Conservation (phyloP, 2,888 invertebrate genomes). For the Sesamia inferens region DNA sequence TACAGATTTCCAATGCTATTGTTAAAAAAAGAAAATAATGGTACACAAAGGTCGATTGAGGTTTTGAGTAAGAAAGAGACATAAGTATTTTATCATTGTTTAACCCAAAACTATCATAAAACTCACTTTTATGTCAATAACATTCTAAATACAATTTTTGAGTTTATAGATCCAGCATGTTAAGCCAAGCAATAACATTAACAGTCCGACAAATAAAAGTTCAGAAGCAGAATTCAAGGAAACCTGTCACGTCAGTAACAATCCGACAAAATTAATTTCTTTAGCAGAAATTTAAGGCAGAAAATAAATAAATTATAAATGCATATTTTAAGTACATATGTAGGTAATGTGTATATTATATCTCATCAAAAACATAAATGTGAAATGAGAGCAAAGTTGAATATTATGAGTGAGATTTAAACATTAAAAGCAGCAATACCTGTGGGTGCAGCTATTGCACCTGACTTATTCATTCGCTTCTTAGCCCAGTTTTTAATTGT, state of each 20-base stretch:
- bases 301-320: neutral
- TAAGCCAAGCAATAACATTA: neutral
- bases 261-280: neutral
- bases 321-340: neutral
- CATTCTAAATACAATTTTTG: neutral
- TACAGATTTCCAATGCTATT: too few relatives aligned
- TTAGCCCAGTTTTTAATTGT: too few relatives aligned
- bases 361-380: too few relatives aligned
- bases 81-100: neutral
- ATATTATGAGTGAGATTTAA: too few relatives aligned
- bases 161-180: neutral
- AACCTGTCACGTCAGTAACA: neutral
- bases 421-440: too few relatives aligned
- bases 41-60: slow-evolving; percentile 4
- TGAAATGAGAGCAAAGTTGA: too few relatives aligned
- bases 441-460: too few relatives aligned
- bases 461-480: too few relatives aligned
- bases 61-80: neutral
- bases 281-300: neutral
- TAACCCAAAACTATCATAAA: neutral
- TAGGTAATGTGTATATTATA: too few relatives aligned
- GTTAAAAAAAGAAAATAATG: neutral
- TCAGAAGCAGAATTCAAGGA: neutral
- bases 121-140: slow-evolving; percentile 3
- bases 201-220: neutral